These are phyloP conservation scores for Drosophila quinaria DNA, from an alignment of 2,888 invertebrate genomes.

Conservation along the genomic window DNA sequence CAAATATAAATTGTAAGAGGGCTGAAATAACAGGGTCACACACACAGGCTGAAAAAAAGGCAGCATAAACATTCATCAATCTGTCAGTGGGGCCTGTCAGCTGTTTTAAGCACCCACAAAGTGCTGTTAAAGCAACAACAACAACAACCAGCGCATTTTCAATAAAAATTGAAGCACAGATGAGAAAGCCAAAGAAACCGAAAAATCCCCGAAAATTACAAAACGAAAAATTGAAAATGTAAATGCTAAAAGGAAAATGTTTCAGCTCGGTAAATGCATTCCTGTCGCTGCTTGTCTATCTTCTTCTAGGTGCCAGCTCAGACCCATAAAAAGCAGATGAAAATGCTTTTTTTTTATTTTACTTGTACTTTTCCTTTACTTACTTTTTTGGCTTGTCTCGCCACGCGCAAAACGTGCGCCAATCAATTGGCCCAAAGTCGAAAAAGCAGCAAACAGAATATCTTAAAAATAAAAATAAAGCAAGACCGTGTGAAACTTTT, in stretches of 20 bases:
- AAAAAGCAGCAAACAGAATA: slow-evolving; percentile 8
- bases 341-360: slow-evolving; percentile 7
- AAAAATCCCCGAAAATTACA: slow-evolving; percentile 14
- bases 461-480: slow-evolving; percentile 9
- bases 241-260: slow-evolving; percentile 42
- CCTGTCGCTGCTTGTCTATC: slow-evolving; percentile 21
- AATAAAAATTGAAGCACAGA: slow-evolving; percentile 64
- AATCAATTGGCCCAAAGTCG: slow-evolving; percentile 65
- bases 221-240: slow-evolving; percentile 49
- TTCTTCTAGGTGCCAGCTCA: slow-evolving; percentile 7
- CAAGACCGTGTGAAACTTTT: slow-evolving; percentile 70
- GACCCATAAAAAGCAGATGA: slow-evolving; percentile 13
- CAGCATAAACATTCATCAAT: slow-evolving; percentile 80
- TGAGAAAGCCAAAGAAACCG: slow-evolving; percentile 15
- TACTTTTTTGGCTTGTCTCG: slow-evolving; percentile 27
- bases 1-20: slow-evolving; percentile 34
- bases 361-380: not conserved
- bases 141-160: slow-evolving; percentile 46
- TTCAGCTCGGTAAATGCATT: slow-evolving; percentile 38
- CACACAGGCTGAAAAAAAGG: slow-evolving; percentile 26
- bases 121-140: slow-evolving; percentile 64
- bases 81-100: slow-evolving; percentile 82
- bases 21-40: slow-evolving; percentile 55
- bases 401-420: slow-evolving; percentile 81
- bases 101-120: slow-evolving; percentile 83